Conservation (phyloP, 2,113 vertebrate species). For the Aplodontia rufa region DNA sequence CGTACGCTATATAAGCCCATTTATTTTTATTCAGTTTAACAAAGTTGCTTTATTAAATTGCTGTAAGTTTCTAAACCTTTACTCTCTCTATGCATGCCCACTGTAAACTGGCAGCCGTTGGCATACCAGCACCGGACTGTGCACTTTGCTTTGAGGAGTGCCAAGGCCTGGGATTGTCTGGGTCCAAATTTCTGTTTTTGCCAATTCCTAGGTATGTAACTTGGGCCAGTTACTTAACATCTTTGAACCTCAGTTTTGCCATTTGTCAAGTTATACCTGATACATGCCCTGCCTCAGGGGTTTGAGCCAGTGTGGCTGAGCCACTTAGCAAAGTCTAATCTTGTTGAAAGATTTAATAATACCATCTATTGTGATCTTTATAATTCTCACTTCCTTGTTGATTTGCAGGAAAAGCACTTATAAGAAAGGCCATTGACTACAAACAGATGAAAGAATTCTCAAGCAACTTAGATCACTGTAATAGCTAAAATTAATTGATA, state of each 20-base stretch:
- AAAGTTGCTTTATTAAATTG: background rate
- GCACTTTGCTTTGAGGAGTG: background rate
- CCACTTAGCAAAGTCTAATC: background rate
- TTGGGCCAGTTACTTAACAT: background rate
- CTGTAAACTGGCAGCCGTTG: background rate
- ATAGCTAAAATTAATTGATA: background rate
- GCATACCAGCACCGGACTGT: background rate
- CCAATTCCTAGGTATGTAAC: background rate
- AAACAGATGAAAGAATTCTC: background rate
- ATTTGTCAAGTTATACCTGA: background rate
- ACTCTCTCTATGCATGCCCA: background rate
- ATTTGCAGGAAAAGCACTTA: background rate
- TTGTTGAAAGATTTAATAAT: background rate
- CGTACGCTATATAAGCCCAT: background rate
- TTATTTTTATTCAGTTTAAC: background rate
- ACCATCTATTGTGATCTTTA: background rate
- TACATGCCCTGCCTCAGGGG: background rate
- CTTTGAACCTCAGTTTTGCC: background rate
- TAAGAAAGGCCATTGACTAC: background rate
- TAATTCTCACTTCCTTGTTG: background rate
- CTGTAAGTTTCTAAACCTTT: background rate
- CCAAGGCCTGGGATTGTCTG: background rate
- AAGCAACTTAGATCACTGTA: background rate
- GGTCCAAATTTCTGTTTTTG: background rate
- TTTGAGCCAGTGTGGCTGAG: background rate